Evolutionary conservation across 2,888 invertebrate species (phyloP), one percentile per base, ranked within the genome.

Genomic region (Timandra comae): DNA sequence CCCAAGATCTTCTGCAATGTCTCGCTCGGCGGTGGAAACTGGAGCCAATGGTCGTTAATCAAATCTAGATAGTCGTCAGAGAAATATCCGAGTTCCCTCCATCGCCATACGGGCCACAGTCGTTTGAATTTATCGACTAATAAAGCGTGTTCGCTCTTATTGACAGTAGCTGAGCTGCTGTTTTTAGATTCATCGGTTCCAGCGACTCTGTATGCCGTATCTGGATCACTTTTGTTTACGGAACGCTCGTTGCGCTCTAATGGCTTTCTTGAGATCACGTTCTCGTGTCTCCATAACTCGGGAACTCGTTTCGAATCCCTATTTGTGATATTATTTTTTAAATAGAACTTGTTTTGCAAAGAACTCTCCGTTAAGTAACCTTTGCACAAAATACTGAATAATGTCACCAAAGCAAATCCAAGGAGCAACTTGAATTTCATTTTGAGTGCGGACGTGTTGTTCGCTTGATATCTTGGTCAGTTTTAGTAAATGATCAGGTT

Each of bases 1-100:
- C 89, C 93, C 52, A 93, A 73, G 2, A 81, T 60, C 56, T 88
- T 88, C 64, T 91, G 91, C 27, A 88, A 70, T 12, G 63, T 54
- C 28, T 82, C 78, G 21, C 76, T 66, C 0, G 91, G 91, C 2
- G 93, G 92, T 12, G 87, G 82, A 62, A 90, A 93, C 48, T 86
- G 73, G 44, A 93, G 70, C 93, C 94, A 94, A 63, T 93, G 91
- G 1, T 87, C 78, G 70, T 93, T 91, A 41, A 93, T 90, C 41
- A 86, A 64, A 35, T 80, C 58, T 50, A 90, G 56, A 52, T 88
- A 89, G 38, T 88, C 86, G 22, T 88, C 89, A 3, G 78, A 69
- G 60, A 90, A 90, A 56, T 84, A 86, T 11, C 89, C 89, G 38
- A 73, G 57, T 27, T 77, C 52, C 40, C 64, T 67, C 91, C 90